Evolutionary conservation across 2,888 invertebrate species (phyloP), one percentile per base, ranked within the genome.

Genomic region (Pasiphila rectangulata): DNA sequence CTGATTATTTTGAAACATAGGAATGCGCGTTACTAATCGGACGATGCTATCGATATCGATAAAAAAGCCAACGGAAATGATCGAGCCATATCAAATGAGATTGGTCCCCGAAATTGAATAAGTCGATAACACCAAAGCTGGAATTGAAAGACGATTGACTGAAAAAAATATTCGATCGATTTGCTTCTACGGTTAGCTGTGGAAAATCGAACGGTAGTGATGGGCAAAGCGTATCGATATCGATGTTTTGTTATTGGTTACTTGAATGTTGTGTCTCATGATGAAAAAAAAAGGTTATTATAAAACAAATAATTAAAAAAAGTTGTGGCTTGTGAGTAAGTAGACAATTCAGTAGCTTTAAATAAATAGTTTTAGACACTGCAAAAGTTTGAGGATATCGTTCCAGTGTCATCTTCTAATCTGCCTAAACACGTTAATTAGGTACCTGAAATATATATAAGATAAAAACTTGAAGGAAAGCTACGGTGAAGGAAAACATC

Each of bases 11-110:
- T 69, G 63, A 69, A 76, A 76, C 69, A 51, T 63, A 70, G 83
- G 84, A 86, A 86, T 85, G 86, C 73, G 83, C 86, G 77, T 69
- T 58, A 71, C 86, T 57, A 86, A 86, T 85, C 77, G 75, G 69
- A 52, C 75, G 74, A 69, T 64, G 69, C 63, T 74, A 77, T 72
- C 74, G 78, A 73, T 66, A 68, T 70, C 64, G 70, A 66, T 68
- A 69, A 63, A 64, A 73, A 73, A 80, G 73, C 7, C 66, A 62
- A 80, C 81, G 85, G 85, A 85, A 87, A 86, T 73, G 83, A 75
- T 77, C 72, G 60, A 63, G 76, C 75, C 79, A 72, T 75, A 75
- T 75, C 77, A 73, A 79, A 83, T 83, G 76, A 76, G 78, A 79
- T 79, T 75, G 65, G 74, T 71, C 73, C 64, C 69, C 68, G 75